Evolutionary conservation across 2,113 vertebrate species (phyloP), one percentile per base, ranked within the genome.

Genomic region (Oreochromis niloticus): DNA sequence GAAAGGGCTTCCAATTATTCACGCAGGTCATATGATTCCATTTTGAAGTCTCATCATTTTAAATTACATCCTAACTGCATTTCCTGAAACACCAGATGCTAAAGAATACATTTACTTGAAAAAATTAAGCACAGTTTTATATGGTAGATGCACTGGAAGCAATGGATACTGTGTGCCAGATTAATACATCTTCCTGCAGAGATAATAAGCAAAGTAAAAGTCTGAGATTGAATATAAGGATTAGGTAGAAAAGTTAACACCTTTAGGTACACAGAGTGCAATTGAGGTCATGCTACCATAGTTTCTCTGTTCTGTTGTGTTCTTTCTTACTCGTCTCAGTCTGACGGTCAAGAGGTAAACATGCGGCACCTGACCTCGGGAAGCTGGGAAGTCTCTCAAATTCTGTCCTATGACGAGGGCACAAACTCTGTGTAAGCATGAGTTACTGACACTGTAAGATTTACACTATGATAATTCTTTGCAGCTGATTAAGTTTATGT

Each of bases 321-420:
- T 80, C 3, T 75, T 86, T 43, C 6, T 46, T 17, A 1, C 84
- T 30, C 16, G 55, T 52, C n/a, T 52, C 88, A 95, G 95, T 84
- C 85, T 6, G 83, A 90, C 3, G 91, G 85, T 82, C 81, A 90
- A 81, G 91, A 95, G 46, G 90, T 93, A 73, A 95, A 63, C 81
- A 36, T 96, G 19, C 94, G 86, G 1, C 95, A 95, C 85, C 90
- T 97, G 87, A 96, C 96, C 57, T 97, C 96, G 6, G 96, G 96
- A 39, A 95, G 88, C 91, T 97, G 96, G 96, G 96, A 97, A 11
- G 96, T 96, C 17, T 89, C 93, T 63, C 82, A 88, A 3, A 92
- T 96, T 39, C 82, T 96, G 79, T 91, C 87, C 6, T 96, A 93
- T 9, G 95, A 96, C 14, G 91, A 97, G 84, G 86, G 4, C 32